Conservation (phyloP, 2,888 invertebrate species). For the Griposia aprilina region DNA sequence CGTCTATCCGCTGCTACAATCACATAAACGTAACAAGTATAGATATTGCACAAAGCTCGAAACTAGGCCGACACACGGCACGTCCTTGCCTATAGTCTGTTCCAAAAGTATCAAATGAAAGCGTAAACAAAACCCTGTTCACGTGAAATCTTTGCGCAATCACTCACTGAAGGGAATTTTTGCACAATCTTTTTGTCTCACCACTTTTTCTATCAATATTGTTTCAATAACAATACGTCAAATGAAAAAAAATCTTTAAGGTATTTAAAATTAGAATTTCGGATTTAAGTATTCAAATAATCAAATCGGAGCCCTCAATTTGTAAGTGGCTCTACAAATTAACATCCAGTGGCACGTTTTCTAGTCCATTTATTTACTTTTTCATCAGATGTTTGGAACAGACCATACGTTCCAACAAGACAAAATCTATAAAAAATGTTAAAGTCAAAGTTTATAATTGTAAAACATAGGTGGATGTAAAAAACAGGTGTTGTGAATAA, state of each 20-base stretch:
- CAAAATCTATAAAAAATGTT: slow-evolving; percentile 59
- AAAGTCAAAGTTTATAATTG: too few species aligned
- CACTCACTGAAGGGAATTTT: neutral
- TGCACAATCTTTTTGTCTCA: neutral
- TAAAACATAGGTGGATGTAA: too few species aligned
- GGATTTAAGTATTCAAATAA: neutral
- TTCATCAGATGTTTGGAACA: neutral
- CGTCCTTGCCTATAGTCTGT: slow-evolving; percentile 16
- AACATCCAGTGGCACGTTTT: neutral
- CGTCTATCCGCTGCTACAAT: slow-evolving; percentile 29
- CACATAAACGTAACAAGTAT: slow-evolving; percentile 30
- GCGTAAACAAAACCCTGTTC: neutral
- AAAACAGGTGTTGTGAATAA: too few species aligned
- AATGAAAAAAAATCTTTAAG: neutral
- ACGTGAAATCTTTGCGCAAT: neutral
- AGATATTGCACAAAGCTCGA: slow-evolving; percentile 28
- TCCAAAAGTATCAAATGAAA: neutral
- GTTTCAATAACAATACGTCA: neutral
- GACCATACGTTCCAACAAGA: slow-evolving; percentile 25
- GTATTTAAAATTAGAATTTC: neutral
- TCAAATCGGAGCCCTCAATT: neutral
- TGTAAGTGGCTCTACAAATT: neutral
- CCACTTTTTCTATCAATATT: neutral
- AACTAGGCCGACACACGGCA: slow-evolving; percentile 57
- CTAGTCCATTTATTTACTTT: neutral